Evolutionary conservation across 2,797 vertebrate species (phyloP), one percentile per base, ranked within the genome.

Genomic region (Rhyacichthys aspro): DNA sequence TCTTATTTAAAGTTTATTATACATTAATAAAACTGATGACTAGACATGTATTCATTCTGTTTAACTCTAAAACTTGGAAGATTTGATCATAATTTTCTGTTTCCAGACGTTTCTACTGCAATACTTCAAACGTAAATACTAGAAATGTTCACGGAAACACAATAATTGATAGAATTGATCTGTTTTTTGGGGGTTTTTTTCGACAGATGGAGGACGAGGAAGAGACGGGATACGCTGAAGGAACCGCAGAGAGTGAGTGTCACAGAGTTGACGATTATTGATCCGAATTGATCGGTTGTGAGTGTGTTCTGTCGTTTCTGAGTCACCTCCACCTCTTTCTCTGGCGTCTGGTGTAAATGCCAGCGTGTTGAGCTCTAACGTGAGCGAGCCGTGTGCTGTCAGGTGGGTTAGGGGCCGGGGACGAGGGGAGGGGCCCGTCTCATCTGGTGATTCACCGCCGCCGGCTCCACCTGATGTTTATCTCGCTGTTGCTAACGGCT

Each of bases 151-250:
- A 5, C 7, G 23, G 23, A 28, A 28, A 28, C 23, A 28, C 23
- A 28, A 28, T 6, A 28, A 28, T 6, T 5, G 23, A 28, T 6
- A 5, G 23, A n/a, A n/a, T 28, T 3, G 7, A 28, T 28, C 23
- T 28, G 23, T 7, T 82, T 7, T 82, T n/a, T n/a, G n/a, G n/a
- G n/a, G n/a, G 12, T 68, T 1, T 69, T n/a, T 39, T 12, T 76
- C 44, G 81, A 70, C 49, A 98, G 95, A 88, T 74, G 36, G 93
- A 94, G 59, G 93, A 95, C 52, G 94, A 95, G 48, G 94, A 91
- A 62, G 87, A 90, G 58, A 74, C 69, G 15, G 80, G 87, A 14
- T 93, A 82, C 33, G 91, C 85, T 67, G 93, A 94, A 59, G 91
- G 91, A 64, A 79, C 65, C 52, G 43, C 71, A 46, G 93, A 90